A percentile compares a stretch with the other conserved stretches of the same genome.
Conservation (phyloP, 2,113 vertebrate genomes). For the Oplegnathus fasciatus region DNA sequence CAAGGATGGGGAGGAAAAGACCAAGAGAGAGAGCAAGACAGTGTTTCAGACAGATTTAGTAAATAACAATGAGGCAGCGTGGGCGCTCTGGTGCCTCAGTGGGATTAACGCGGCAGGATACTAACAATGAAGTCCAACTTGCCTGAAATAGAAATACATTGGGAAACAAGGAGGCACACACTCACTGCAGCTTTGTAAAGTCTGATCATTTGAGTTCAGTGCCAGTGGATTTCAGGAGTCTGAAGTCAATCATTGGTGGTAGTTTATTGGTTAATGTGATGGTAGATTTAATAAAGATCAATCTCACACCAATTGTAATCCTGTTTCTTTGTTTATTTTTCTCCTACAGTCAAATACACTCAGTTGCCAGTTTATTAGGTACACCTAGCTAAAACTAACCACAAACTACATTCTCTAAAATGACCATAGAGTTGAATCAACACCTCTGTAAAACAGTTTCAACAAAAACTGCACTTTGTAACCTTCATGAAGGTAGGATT, state of each 20-base stretch:
- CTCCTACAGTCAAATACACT: too few relatives aligned
- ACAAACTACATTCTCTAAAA: neutral
- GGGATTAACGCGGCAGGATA: slow-evolving; percentile 13
- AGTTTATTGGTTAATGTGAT: neutral
- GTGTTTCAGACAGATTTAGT: slow-evolving; percentile 41
- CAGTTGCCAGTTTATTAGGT: neutral
- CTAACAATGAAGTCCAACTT: slow-evolving; percentile 19
- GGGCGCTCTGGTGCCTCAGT: slow-evolving; percentile 18
- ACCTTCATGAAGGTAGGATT: too few relatives aligned
- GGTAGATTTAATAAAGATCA: neutral
- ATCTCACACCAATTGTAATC: neutral
- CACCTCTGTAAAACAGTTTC: too few relatives aligned
- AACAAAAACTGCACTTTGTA: too few relatives aligned
- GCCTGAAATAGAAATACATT: slow-evolving; percentile 31
- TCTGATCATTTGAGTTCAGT: neutral
- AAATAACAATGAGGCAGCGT: slow-evolving; percentile 49
- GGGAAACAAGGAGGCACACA: neutral
- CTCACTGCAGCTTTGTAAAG: neutral
- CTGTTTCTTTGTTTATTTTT: neutral
- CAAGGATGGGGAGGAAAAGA: neutral
- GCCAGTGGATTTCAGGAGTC: neutral
- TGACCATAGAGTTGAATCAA: neutral
- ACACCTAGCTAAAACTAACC: neutral
- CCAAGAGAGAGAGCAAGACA: neutral
- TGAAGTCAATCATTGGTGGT: neutral